Conservation (phyloP, 2,113 vertebrate species). For the Turdus rufiventris region DNA sequence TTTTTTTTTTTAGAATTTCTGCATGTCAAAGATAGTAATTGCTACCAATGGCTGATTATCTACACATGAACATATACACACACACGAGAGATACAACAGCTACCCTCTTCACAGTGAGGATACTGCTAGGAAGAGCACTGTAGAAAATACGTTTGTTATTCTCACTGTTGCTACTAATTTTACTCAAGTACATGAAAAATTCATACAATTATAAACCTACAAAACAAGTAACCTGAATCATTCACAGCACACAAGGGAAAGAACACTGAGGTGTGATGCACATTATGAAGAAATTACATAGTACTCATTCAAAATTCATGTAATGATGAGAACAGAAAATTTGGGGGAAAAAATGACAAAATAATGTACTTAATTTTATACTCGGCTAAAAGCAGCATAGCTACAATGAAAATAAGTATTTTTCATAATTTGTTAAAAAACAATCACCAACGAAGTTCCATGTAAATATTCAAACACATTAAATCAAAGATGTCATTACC, state of each 20-base stretch:
- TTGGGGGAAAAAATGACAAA: background rate
- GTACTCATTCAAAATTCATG: background rate
- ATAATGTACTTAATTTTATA: background rate
- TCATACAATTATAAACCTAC: background rate
- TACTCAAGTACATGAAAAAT: background rate
- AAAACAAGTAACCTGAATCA: background rate
- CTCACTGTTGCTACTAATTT: background rate
- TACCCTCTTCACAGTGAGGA: background rate
- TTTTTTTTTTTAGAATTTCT: background rate
- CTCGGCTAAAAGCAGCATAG: background rate
- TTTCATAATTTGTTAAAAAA: background rate
- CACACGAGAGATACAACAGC: background rate
- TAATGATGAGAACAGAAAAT: background rate
- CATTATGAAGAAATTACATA: background rate
- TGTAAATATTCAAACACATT: background rate
- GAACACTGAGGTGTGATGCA: accelerated
- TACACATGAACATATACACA: background rate
- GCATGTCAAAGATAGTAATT: background rate
- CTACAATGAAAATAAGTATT: background rate
- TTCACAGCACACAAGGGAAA: background rate
- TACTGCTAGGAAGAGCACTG: background rate
- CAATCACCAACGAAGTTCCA: background rate
- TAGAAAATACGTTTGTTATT: background rate
- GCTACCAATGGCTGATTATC: background rate
- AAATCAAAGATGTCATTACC: background rate